phyloP scores from a whole-genome alignment of 2,888 invertebrate genomes.

The Diarsia rubi region DNA sequence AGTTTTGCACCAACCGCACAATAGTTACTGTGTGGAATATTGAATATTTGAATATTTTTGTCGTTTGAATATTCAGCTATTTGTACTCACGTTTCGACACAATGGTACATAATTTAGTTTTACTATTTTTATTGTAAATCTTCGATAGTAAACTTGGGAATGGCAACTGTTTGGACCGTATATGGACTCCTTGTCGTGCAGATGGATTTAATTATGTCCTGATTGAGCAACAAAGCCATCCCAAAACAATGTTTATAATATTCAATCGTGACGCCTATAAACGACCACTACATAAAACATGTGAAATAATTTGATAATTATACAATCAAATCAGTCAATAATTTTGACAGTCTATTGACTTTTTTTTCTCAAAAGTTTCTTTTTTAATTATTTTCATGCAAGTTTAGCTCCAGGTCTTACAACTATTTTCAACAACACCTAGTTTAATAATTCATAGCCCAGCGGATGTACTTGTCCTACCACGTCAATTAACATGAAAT shows the following conservation, averaged over 20 bases:
- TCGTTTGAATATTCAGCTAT: conserved; percentile 46
- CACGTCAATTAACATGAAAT: conserved; percentile 20
- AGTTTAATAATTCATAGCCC: neutral
- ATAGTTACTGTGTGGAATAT: conserved; percentile 25
- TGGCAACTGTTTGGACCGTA: conserved; percentile 15
- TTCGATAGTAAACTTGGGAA: conserved; percentile 13
- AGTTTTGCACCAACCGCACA: conserved; percentile 36
- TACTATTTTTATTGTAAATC: conserved; percentile 42
- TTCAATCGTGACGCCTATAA: neutral
- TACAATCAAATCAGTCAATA: no score
- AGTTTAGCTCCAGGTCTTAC: neutral
- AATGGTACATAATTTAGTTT: conserved; percentile 36
- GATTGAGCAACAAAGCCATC: neutral
- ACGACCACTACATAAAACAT: neutral
- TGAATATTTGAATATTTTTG: conserved; percentile 38
- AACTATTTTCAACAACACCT: conserved; percentile 6
- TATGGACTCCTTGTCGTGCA: neutral
- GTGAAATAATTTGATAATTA: no score
- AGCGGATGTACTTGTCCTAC: neutral
- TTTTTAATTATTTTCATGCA: neutral
- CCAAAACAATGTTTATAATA: neutral
- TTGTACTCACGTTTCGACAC: conserved; percentile 38
- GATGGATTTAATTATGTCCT: neutral
- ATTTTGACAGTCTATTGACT: neutral
- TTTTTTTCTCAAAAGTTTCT: neutral